These are phyloP conservation scores for Drosophila triauraria DNA, from an alignment of 1,140 invertebrate genomes.

Conservation along the genomic window DNA sequence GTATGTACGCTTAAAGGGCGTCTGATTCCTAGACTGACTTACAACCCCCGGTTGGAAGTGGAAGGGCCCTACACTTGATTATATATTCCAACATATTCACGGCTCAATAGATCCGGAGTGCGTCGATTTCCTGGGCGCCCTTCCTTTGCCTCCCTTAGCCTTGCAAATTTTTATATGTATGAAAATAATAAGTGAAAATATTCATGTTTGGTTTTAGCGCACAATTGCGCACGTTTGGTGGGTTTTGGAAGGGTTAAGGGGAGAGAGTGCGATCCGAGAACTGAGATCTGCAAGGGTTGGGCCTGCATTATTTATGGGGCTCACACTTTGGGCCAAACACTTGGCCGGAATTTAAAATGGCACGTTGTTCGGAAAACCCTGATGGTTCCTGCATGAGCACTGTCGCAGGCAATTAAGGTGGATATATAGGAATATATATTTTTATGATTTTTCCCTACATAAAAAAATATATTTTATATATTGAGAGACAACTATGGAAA, in stretches of 20 bases:
- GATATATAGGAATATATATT: background rate
- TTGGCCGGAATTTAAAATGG: constrained; percentile 45
- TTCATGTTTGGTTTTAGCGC: constrained; percentile 80
- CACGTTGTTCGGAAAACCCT: constrained; percentile 35
- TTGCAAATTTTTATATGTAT: constrained; percentile 49
- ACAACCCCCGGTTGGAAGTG: constrained; percentile 31
- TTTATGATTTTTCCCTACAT: too few relatives aligned
- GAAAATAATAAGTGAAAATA: constrained; percentile 81
- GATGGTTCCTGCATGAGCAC: constrained; percentile 7
- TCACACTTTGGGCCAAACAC: constrained; percentile 35
- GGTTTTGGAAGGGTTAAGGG: background rate
- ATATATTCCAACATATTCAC: constrained; percentile 83
- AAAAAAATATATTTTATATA: too few relatives aligned
- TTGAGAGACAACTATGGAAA: too few relatives aligned
- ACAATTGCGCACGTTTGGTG: constrained; percentile 68
- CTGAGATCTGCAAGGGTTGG: constrained; percentile 17
- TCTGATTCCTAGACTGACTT: constrained; percentile 31
- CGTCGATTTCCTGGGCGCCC: constrained; percentile 55
- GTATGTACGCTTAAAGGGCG: constrained; percentile 33
- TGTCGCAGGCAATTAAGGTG: constrained; percentile 9
- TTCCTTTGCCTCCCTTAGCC: background rate
- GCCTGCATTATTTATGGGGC: constrained; percentile 60
- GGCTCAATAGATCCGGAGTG: constrained; percentile 71
- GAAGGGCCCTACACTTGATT: constrained; percentile 72
- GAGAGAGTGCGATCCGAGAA: background rate